phyloP scores from a whole-genome alignment of 2,888 invertebrate genomes.

The Drosophila macrospina region DNA sequence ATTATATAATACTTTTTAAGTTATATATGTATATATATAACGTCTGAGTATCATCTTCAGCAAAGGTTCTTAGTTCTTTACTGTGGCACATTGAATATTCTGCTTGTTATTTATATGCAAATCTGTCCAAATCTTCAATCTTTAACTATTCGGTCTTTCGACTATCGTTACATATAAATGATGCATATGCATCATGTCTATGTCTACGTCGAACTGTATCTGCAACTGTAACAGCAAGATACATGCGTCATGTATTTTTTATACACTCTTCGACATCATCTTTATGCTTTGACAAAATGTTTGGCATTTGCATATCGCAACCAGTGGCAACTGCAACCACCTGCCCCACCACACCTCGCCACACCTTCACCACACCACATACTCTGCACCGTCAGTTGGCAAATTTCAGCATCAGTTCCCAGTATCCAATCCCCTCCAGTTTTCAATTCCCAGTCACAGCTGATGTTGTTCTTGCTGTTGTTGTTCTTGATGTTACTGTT shows the following conservation, averaged over 20 bases:
- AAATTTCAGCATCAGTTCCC: slow-evolving; percentile 42
- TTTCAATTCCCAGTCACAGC: slow-evolving; percentile 38
- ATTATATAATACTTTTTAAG: too few species aligned
- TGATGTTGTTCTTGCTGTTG: slow-evolving; percentile 21
- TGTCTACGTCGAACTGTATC: slow-evolving; percentile 38
- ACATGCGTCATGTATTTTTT: slow-evolving; percentile 74
- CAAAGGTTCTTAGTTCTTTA: slow-evolving; percentile 3
- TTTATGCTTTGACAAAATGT: slow-evolving; percentile 79
- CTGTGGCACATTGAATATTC: slow-evolving; percentile 27
- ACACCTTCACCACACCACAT: not conserved
- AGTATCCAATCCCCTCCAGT: slow-evolving; percentile 4
- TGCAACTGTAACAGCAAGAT: slow-evolving; percentile 49
- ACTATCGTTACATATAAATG: slow-evolving; percentile 52
- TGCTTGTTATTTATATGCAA: slow-evolving; percentile 23
- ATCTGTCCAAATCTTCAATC: slow-evolving; percentile 41
- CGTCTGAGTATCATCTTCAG: too few species aligned
- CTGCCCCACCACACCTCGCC: slow-evolving; percentile 1
- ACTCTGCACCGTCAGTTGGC: slow-evolving; percentile 30
- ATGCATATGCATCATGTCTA: slow-evolving; percentile 66
- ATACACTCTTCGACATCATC: slow-evolving; percentile 73
- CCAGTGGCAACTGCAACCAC: slow-evolving; percentile 27
- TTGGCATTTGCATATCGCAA: slow-evolving; percentile 73
- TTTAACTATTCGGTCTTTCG: slow-evolving; percentile 36
- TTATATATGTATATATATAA: too few species aligned
- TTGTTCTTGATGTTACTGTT: slow-evolving; percentile 37